Percentiles rank a stretch among this genome's conserved stretches.
phyloP scores from a whole-genome alignment of 2,113 vertebrate species.

The Blennius ocellaris region DNA sequence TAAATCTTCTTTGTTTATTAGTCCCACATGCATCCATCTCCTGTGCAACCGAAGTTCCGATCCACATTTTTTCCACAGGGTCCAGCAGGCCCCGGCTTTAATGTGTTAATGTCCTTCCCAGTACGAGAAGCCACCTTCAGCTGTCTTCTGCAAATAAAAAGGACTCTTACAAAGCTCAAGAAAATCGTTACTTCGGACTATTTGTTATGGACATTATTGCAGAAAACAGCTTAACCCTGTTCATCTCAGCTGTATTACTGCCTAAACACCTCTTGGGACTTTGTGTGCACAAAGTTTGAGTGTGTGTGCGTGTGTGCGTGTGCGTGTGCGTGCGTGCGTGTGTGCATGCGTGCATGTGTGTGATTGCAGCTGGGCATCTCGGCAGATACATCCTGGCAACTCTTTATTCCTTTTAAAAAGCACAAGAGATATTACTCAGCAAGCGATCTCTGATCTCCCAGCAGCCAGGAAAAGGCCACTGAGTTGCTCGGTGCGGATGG shows the following conservation, averaged over 20 bases:
- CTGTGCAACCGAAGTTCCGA: conserved; percentile 17
- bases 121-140: conserved; percentile 7
- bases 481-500: conserved; percentile 60
- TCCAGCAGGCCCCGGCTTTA: background rate
- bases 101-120: background rate
- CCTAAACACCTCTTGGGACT: background rate
- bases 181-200: background rate
- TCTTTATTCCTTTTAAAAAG: conserved; percentile 31
- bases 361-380: conserved; percentile 46
- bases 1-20: conserved; percentile 19
- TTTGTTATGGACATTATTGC: background rate
- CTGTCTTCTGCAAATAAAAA: conserved; percentile 6
- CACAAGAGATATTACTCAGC: conserved; percentile 48
- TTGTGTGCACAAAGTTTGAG: background rate
- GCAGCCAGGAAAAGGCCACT: conserved; percentile 59
- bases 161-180: background rate
- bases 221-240: conserved; percentile 6
- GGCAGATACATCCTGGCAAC: conserved; percentile 38
- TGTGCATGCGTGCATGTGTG: background rate
- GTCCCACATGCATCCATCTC: conserved; percentile 10
- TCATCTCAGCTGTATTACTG: background rate
- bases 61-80: conserved; percentile 10
- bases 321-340: background rate
- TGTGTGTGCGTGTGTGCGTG: background rate
- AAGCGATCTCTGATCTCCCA: conserved; percentile 47